Conservation (phyloP, 2,113 vertebrate species). For the Percina caprodes region DNA sequence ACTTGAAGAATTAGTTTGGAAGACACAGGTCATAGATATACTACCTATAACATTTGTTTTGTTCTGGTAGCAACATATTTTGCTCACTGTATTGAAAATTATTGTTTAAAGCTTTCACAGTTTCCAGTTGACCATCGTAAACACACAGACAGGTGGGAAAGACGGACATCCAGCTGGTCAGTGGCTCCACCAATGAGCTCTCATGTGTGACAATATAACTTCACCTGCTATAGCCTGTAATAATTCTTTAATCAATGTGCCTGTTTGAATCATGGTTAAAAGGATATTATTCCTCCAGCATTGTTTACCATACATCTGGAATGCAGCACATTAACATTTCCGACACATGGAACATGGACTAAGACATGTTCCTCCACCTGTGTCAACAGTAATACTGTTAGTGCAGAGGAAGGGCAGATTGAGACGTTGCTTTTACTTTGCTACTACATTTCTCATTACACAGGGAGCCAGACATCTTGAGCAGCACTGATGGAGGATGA, state of each 20-base stretch:
- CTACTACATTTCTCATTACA: slow-evolving; percentile 50
- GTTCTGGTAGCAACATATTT: slow-evolving; percentile 8
- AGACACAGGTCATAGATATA: neutral
- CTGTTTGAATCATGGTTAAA: slow-evolving; percentile 15
- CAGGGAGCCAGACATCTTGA: slow-evolving; percentile 39
- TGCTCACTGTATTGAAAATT: neutral
- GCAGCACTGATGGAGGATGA: slow-evolving; percentile 48
- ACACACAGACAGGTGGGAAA: slow-evolving; percentile 2
- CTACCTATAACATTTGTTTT: neutral
- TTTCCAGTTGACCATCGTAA: neutral
- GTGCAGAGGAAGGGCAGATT: slow-evolving; percentile 20
- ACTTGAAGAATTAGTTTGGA: neutral
- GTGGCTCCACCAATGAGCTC: neutral
- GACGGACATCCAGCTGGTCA: neutral
- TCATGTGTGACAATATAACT: neutral
- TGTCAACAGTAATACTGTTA: slow-evolving; percentile 29
- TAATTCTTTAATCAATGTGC: slow-evolving; percentile 3
- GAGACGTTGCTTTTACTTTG: slow-evolving; percentile 21
- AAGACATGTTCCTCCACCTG: neutral
- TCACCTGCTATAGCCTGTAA: neutral
- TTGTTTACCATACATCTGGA: neutral
- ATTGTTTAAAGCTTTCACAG: slow-evolving; percentile 1
- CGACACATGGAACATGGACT: neutral
- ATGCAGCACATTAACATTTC: neutral
- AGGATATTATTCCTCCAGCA: neutral